phyloP scores from a whole-genome alignment of 1,140 invertebrate species.

The Augochlora pura region DNA sequence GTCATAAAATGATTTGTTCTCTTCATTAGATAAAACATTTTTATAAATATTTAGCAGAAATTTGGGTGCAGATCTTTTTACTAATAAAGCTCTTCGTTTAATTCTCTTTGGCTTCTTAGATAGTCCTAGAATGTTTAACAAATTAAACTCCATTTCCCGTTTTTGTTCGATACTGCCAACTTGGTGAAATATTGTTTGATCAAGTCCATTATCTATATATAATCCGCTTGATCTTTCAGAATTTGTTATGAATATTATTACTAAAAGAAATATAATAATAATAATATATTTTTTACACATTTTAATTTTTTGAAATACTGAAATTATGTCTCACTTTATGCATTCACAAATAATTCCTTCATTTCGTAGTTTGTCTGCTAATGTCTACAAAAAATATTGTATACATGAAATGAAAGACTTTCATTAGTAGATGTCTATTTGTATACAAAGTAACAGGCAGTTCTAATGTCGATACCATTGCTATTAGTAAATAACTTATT shows the following conservation, averaged over 20 bases:
- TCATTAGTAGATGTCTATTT: slow-evolving; percentile 3
- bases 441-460: slow-evolving; percentile 1
- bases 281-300: slow-evolving; percentile 12
- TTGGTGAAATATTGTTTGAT: slow-evolving; percentile 88
- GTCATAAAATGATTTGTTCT: slow-evolving; percentile 71
- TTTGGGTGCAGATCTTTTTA: slow-evolving; percentile 88
- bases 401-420: neutral
- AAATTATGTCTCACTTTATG: neutral
- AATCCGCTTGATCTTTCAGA: slow-evolving; percentile 78
- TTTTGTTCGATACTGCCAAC: slow-evolving; percentile 85
- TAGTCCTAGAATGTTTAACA: slow-evolving; percentile 90
- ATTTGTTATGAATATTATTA: neutral
- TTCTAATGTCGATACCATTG: too few species aligned
- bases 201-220: slow-evolving; percentile 90
- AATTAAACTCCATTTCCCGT: slow-evolving; percentile 88
- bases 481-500: neutral
- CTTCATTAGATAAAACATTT: slow-evolving; percentile 50
- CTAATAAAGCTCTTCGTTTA: slow-evolving; percentile 72
- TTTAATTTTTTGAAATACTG: neutral
- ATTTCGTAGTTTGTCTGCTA: neutral
- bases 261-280: neutral
- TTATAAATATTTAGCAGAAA: slow-evolving; percentile 93
- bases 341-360: neutral
- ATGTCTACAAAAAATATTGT: neutral
- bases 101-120: slow-evolving; percentile 85